Evolutionary conservation across 2,888 invertebrate species (phyloP).

Genomic region (Hybos culiciformis): DNA sequence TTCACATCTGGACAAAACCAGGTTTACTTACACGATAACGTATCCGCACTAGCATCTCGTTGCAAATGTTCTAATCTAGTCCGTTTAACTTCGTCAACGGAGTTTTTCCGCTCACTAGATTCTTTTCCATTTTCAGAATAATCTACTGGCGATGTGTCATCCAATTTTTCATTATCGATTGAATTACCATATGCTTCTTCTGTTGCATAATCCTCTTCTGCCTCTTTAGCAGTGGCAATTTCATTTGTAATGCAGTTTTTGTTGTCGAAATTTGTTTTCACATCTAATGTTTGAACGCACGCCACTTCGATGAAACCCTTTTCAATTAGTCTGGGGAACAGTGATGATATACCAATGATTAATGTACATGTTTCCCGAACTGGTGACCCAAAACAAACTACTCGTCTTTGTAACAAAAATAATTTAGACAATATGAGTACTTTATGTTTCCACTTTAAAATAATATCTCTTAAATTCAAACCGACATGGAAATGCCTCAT

Average conservation of each 20-base stretch:
- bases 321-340: constrained; percentile 82
- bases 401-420: constrained; percentile 72
- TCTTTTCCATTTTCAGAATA: constrained; percentile 21
- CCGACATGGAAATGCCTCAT: constrained; percentile 32
- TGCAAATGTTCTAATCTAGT: constrained; percentile 15
- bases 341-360: constrained; percentile 74
- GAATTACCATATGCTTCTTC: constrained; percentile 16
- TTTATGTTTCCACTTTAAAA: constrained; percentile 69
- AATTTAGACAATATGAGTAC: constrained; percentile 84
- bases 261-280: constrained; percentile 58
- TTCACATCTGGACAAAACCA: no score
- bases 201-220: constrained; percentile 19
- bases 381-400: constrained; percentile 86
- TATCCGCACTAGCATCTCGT: constrained; percentile 55
- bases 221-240: constrained; percentile 7
- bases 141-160: constrained; percentile 21
- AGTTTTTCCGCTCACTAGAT: constrained; percentile 23
- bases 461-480: constrained; percentile 31
- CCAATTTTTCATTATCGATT: constrained; percentile 20
- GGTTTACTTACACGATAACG: constrained; percentile 39
- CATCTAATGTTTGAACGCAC: constrained; percentile 59
- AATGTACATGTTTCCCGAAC: constrained; percentile 79
- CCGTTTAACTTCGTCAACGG: constrained; percentile 19
- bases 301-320: constrained; percentile 70
- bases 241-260: constrained; percentile 32